phyloP scores from a whole-genome alignment of 2,113 vertebrate species.

The Syngnathus floridae region DNA sequence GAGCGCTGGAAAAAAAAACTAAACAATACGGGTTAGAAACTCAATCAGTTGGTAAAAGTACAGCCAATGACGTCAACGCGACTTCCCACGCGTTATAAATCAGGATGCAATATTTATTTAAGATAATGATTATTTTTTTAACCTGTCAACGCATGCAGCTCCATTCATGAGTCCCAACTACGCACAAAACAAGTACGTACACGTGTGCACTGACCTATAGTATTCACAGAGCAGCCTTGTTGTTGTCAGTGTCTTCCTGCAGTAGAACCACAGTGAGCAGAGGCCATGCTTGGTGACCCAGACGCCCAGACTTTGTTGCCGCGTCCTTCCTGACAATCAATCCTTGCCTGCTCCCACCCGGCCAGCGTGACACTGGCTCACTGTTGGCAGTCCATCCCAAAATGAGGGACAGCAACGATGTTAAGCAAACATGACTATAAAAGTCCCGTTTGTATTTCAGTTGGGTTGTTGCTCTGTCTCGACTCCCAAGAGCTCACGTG shows the following conservation, averaged over 20 bases:
- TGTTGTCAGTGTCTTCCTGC: conserved; percentile 58
- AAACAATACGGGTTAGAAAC: conserved; percentile 38
- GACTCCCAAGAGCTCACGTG: conserved; percentile 44
- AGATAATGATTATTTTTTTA: not conserved
- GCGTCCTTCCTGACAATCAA: conserved; percentile 52
- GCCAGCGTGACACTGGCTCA: conserved; percentile 13
- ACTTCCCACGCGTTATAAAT: conserved; percentile 6
- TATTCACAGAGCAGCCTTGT: conserved; percentile 54
- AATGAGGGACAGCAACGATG: conserved; percentile 37
- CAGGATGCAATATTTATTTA: not conserved
- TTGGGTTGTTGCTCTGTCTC: conserved; percentile 42
- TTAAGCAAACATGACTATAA: conserved; percentile 65
- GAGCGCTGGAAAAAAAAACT: conserved; percentile 37
- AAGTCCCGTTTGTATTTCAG: conserved; percentile 64
- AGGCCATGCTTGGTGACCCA: conserved; percentile 59
- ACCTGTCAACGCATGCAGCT: not conserved
- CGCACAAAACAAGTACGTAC: conserved; percentile 36
- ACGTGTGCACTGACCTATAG: conserved; percentile 56
- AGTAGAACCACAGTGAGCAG: conserved; percentile 59
- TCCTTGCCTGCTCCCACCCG: conserved; percentile 22
- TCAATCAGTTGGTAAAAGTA: conserved; percentile 20
- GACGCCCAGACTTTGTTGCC: conserved; percentile 55
- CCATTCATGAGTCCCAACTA: conserved; percentile 30
- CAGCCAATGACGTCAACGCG: conserved; percentile 24
- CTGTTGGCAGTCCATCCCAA: conserved; percentile 27